phyloP scores from a whole-genome alignment of 2,113 vertebrate species.

The Cygnus buccinator region DNA sequence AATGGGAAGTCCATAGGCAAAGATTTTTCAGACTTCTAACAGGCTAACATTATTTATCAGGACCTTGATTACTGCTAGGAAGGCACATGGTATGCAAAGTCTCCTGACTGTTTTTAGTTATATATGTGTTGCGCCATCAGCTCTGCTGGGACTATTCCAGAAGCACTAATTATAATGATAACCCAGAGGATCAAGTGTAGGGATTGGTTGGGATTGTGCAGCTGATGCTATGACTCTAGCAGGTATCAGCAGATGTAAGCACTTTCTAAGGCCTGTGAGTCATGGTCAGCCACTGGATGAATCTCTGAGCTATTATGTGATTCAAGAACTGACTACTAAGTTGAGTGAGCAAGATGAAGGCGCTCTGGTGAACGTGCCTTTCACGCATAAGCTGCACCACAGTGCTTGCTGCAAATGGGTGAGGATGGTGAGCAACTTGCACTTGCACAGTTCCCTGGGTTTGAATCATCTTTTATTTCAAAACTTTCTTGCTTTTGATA shows the following conservation, averaged over 20 bases:
- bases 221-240: background rate
- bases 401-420: background rate
- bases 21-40: background rate
- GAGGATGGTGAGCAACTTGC: background rate
- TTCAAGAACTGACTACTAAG: background rate
- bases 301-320: background rate
- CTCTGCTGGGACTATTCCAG: background rate
- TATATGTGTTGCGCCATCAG: rapidly evolving
- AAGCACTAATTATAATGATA: background rate
- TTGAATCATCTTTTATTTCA: background rate
- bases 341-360: background rate
- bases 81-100: background rate
- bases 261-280: background rate
- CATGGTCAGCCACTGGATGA: background rate
- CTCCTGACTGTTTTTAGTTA: background rate
- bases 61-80: background rate
- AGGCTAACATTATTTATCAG: background rate
- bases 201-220: background rate
- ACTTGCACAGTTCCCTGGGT: background rate
- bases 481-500: background rate
- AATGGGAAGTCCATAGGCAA: background rate
- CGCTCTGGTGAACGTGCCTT: background rate
- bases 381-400: background rate
- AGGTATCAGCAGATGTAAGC: background rate
- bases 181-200: background rate